phyloP scores from a whole-genome alignment of 2,888 invertebrate species.

The Limenitis arthemis region DNA sequence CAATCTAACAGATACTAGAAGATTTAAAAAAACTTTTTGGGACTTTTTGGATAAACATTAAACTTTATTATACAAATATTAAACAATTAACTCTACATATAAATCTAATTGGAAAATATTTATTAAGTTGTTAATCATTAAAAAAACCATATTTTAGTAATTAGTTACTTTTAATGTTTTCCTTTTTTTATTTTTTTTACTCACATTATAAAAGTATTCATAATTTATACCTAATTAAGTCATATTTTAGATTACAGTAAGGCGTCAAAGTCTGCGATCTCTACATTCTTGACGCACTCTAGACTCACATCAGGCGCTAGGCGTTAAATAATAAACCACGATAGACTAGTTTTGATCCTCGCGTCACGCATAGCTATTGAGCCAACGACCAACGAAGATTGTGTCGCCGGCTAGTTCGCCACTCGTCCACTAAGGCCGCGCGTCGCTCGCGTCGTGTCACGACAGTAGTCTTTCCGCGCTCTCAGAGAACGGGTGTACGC shows the following conservation, averaged over 20 bases:
- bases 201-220: too few species aligned
- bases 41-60: too few species aligned
- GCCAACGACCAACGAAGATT: slow-evolving; percentile 20
- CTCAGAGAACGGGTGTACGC: slow-evolving; percentile 48
- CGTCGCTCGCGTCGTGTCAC: slow-evolving; percentile 49
- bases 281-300: slow-evolving; percentile 8
- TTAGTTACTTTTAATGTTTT: too few species aligned
- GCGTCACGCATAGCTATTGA: slow-evolving; percentile 28
- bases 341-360: slow-evolving; percentile 37
- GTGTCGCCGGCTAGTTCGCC: slow-evolving; percentile 49
- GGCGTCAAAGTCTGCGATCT: neutral
- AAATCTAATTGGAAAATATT: too few species aligned
- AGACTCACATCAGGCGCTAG: slow-evolving; percentile 5
- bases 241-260: neutral
- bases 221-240: too few species aligned
- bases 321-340: slow-evolving; percentile 13
- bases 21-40: too few species aligned
- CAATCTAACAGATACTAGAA: too few species aligned
- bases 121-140: too few species aligned
- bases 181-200: too few species aligned
- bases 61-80: too few species aligned
- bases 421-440: slow-evolving; percentile 35
- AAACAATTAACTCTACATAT: too few species aligned
- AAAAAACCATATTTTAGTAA: too few species aligned
- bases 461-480: slow-evolving; percentile 36